Evolutionary conservation across 2,888 invertebrate genomes (phyloP), one percentile per base, ranked within the genome.

Genomic region (Lasioglossum malachurum): DNA sequence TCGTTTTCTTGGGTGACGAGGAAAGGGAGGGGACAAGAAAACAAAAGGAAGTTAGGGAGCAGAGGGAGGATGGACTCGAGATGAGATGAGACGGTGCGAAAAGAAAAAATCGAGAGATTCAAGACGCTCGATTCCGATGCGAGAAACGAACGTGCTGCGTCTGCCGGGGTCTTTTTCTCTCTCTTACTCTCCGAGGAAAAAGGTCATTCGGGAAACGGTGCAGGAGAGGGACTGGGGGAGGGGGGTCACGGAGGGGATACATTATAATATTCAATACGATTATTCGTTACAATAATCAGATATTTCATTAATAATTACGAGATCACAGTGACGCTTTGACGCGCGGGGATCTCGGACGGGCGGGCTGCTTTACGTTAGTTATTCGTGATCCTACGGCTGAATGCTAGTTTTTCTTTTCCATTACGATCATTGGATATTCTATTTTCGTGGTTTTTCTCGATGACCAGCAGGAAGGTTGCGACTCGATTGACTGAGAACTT

Each of bases 291-390:
- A 92, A 94, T 94, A 94, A 93, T 94, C 94, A 93, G 93, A 95
- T 95, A 94, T 94, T 94, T 92, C 93, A 94, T 95, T 94, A 95
- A 93, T 94, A 94, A 94, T 95, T 95, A 95, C 94, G 95, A 95
- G 95, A 95, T 95, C 95, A 95, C 95, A 95, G 95, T 95, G 94
- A 95, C 95, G 95, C 95, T 95, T 95, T 95, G 95, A 95, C 95
- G 95, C 94, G 95, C 95, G 95, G 95, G 95, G 94, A 95, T 95
- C 95, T 95, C 94, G 93, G 94, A 92, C 90, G 94, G 93, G 94
- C 94, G 94, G 94, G 94, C 95, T 95, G 94, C 84, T 83, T 90
- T 91, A 91, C 83, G 88, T 86, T 83, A 83, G 73, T 82, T 49
- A 83, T 80, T 78, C 64, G 76, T 77, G 75, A 44, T 46, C 27